These are phyloP conservation scores for Madoqua kirkii DNA, from an alignment of 2,113 vertebrate genomes.

Conservation along the genomic window DNA sequence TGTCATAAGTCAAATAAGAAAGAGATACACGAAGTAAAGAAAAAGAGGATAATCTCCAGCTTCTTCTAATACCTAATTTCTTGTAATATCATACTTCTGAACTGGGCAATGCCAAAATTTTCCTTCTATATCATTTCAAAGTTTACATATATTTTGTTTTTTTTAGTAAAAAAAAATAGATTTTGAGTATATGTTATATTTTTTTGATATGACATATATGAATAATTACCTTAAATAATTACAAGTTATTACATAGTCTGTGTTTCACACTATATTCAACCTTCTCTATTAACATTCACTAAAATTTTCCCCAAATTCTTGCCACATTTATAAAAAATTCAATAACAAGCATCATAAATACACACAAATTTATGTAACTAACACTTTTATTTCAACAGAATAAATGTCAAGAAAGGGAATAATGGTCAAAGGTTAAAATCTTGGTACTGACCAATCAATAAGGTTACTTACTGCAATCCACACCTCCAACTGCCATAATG, in stretches of 20 bases:
- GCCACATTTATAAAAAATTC: background rate
- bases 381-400: background rate
- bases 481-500: background rate
- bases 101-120: background rate
- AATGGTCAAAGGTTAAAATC: background rate
- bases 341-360: background rate
- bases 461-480: background rate
- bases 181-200: background rate
- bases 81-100: background rate
- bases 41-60: background rate
- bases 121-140: slow-evolving; percentile 18
- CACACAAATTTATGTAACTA: background rate
- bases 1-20: background rate
- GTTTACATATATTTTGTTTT: background rate
- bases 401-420: background rate
- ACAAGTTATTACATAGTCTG: background rate
- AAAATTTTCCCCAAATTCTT: background rate
- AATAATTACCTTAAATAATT: background rate
- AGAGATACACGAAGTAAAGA: background rate
- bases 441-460: background rate
- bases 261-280: background rate
- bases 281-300: background rate
- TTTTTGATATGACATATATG: background rate
- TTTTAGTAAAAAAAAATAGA: background rate
- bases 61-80: background rate